Evolutionary conservation across 2,888 invertebrate species (phyloP).

Genomic region (Orthosia gracilis): DNA sequence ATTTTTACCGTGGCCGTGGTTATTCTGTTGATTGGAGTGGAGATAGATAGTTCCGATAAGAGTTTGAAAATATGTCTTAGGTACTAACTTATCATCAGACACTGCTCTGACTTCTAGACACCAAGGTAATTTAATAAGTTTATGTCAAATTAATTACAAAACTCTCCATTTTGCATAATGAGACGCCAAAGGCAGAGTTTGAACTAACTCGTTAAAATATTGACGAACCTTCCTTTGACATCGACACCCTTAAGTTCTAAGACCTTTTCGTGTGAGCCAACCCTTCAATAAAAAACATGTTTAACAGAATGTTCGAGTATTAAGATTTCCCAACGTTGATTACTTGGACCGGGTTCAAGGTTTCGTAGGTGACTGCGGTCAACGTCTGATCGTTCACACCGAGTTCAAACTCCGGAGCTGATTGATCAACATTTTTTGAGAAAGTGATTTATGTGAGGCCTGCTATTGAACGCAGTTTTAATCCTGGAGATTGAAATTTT

Average conservation of each 20-base stretch:
- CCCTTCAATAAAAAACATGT: conserved; percentile 40
- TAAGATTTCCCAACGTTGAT: conserved; percentile 56
- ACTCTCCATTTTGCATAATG: conserved; percentile 14
- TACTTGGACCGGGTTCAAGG: conserved; percentile 54
- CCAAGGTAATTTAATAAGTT: conserved; percentile 8
- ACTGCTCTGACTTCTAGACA: not conserved
- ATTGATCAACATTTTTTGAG: conserved; percentile 49
- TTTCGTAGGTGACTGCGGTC: conserved; percentile 57
- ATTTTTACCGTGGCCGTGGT: too few relatives aligned
- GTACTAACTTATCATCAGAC: not conserved
- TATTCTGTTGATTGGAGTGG: too few relatives aligned
- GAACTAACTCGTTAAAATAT: conserved; percentile 37
- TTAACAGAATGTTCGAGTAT: conserved; percentile 44
- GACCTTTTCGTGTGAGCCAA: conserved; percentile 32
- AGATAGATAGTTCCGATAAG: too few relatives aligned
- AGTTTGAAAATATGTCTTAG: too few relatives aligned
- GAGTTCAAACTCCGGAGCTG: conserved; percentile 47
- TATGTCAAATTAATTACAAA: conserved; percentile 25
- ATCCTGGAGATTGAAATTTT: conserved; percentile 25
- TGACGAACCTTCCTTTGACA: conserved; percentile 53
- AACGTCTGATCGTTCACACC: conserved; percentile 41
- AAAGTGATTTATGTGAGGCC: conserved; percentile 45
- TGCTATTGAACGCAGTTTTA: conserved; percentile 44
- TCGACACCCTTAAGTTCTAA: conserved; percentile 50
- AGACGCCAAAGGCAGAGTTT: conserved; percentile 10